These are phyloP conservation scores for Leptonema lineaticorne DNA, from an alignment of 1,140 invertebrate species.

Conservation along the genomic window DNA sequence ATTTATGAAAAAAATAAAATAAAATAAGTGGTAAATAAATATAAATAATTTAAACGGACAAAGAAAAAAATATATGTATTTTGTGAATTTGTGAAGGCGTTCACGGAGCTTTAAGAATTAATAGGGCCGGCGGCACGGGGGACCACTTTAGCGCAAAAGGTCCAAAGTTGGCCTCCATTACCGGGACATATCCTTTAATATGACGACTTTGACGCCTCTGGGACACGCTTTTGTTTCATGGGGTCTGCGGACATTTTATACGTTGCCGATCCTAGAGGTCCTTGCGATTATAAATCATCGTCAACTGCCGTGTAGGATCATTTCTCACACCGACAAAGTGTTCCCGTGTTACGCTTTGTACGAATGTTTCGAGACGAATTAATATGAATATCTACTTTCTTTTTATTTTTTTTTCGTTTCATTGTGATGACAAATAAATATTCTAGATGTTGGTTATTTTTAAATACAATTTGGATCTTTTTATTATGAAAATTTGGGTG, in stretches of 20 bases:
- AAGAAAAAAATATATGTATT: no score
- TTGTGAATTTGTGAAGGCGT: no score
- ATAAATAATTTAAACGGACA: no score
- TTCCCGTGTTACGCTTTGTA: not conserved
- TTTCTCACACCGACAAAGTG: no score
- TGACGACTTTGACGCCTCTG: conserved; percentile 16
- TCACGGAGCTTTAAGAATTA: not conserved
- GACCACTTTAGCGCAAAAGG: conserved; percentile 5
- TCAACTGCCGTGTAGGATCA: not conserved
- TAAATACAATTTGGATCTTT: not conserved
- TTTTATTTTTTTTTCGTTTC: no score
- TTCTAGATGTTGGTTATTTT: not conserved
- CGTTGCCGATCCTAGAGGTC: no score
- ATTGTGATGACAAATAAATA: not conserved
- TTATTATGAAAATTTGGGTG: no score
- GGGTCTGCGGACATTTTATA: no score
- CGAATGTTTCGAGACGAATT: not conserved
- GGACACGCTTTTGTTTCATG: no score
- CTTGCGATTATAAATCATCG: conserved; percentile 14
- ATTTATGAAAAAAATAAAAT: no score
- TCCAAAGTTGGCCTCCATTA: not conserved
- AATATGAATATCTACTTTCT: no score
- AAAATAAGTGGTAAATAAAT: no score
- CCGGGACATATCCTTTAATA: not conserved
- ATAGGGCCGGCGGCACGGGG: not conserved